phyloP scores from a whole-genome alignment of 2,797 vertebrate genomes.

The Typhlichthys eigenmanni region DNA sequence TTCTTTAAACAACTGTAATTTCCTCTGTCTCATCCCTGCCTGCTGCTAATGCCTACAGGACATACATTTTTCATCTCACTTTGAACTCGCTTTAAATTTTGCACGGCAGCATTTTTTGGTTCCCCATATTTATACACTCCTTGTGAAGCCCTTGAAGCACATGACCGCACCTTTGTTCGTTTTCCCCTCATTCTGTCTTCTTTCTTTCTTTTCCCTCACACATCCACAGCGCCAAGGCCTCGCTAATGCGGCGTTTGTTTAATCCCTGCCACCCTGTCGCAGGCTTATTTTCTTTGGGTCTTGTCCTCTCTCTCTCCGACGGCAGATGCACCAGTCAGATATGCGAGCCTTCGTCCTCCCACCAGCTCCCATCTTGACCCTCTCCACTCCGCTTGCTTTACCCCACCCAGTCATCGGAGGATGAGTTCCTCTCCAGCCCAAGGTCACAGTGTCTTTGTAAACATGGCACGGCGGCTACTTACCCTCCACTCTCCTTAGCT shows the following conservation, averaged over 20 bases:
- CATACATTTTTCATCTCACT: slow-evolving; percentile 67
- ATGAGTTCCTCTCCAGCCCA: slow-evolving; percentile 35
- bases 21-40: slow-evolving; percentile 50
- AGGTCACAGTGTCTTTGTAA: slow-evolving; percentile 55
- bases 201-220: slow-evolving; percentile 22
- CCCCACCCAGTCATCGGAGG: slow-evolving; percentile 4
- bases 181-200: not conserved
- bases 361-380: slow-evolving; percentile 29
- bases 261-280: slow-evolving; percentile 66
- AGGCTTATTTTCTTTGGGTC: slow-evolving; percentile 52
- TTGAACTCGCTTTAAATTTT: slow-evolving; percentile 76
- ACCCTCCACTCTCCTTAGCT: slow-evolving; percentile 31
- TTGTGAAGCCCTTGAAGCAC: slow-evolving; percentile 57
- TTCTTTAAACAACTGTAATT: slow-evolving; percentile 56
- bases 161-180: slow-evolving; percentile 57
- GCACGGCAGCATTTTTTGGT: slow-evolving; percentile 60
- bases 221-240: slow-evolving; percentile 41
- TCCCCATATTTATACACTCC: slow-evolving; percentile 71
- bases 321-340: slow-evolving; percentile 26
- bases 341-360: slow-evolving; percentile 33
- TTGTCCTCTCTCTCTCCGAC: slow-evolving; percentile 27
- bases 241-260: slow-evolving; percentile 67
- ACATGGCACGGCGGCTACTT: slow-evolving; percentile 13
- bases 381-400: not conserved
- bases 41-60: slow-evolving; percentile 63